phyloP scores from a whole-genome alignment of 2,797 vertebrate species.

The Hipposideros larvatus region DNA sequence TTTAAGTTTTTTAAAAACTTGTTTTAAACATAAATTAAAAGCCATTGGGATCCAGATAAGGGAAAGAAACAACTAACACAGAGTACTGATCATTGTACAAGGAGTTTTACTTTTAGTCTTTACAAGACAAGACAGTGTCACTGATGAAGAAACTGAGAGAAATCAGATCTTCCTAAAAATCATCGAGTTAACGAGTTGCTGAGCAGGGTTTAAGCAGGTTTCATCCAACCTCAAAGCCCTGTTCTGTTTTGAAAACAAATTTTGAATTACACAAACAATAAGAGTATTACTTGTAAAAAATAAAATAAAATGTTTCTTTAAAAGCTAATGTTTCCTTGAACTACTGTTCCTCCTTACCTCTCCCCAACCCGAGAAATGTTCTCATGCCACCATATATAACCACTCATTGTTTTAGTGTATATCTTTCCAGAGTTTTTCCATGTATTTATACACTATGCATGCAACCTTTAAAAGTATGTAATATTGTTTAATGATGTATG shows the following conservation, averaged over 20 bases:
- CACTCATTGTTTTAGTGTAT: background rate
- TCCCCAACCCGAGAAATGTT: background rate
- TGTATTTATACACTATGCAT: background rate
- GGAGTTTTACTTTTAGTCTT: background rate
- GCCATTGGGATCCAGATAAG: background rate
- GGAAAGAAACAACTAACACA: background rate
- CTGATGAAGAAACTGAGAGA: background rate
- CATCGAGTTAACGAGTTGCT: background rate
- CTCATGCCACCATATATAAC: background rate
- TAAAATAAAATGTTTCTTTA: background rate
- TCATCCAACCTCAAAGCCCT: background rate
- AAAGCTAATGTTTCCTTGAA: background rate
- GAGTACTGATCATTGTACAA: background rate
- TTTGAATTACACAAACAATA: background rate
- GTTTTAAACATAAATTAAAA: background rate
- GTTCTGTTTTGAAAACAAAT: slow-evolving; percentile 34
- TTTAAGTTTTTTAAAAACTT: background rate
- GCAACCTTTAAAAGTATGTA: background rate
- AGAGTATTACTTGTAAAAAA: background rate
- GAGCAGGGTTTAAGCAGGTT: background rate
- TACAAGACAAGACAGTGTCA: background rate
- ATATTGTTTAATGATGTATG: background rate
- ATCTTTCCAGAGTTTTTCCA: background rate
- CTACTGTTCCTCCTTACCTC: background rate
- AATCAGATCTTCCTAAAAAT: background rate